Percentiles rank a stretch among this genome's conserved stretches.
These are phyloP conservation scores for Dicrurus megarhynchus DNA, from an alignment of 2,113 vertebrate species.

Conservation along the genomic window DNA sequence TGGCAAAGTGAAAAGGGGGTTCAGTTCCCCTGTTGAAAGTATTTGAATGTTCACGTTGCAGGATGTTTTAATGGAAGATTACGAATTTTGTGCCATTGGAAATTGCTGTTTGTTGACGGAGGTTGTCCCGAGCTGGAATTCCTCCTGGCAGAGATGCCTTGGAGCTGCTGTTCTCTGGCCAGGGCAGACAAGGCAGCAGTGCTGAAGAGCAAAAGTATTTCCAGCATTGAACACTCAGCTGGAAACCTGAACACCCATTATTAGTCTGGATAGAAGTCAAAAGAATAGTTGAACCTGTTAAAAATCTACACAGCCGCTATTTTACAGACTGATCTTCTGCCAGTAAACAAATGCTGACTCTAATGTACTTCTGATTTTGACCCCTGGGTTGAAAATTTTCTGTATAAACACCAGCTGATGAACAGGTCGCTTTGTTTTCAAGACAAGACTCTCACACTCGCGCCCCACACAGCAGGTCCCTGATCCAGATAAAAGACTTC, in stretches of 20 bases:
- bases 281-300: slow-evolving; percentile 21
- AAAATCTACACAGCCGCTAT: background rate
- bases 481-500: slow-evolving; percentile 43
- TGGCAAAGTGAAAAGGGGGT: background rate
- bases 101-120: background rate
- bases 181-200: background rate
- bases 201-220: background rate
- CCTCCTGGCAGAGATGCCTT: background rate
- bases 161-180: background rate
- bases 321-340: slow-evolving; percentile 38
- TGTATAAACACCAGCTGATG: slow-evolving; percentile 39
- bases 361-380: slow-evolving; percentile 52
- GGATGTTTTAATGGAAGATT: background rate
- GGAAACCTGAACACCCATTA: background rate
- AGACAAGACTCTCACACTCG: background rate
- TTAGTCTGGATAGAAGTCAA: slow-evolving; percentile 28
- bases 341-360: slow-evolving; percentile 34
- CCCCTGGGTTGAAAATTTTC: slow-evolving; percentile 44
- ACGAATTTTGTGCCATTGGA: background rate
- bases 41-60: background rate
- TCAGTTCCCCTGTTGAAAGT: background rate
- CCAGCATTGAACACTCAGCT: slow-evolving; percentile 1
- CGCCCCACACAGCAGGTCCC: slow-evolving; percentile 30
- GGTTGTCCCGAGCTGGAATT: background rate
- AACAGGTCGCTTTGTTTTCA: slow-evolving; percentile 36